Base-by-base conservation (phyloP, 2,797 vertebrate species). In the Karalla daura region DNA sequence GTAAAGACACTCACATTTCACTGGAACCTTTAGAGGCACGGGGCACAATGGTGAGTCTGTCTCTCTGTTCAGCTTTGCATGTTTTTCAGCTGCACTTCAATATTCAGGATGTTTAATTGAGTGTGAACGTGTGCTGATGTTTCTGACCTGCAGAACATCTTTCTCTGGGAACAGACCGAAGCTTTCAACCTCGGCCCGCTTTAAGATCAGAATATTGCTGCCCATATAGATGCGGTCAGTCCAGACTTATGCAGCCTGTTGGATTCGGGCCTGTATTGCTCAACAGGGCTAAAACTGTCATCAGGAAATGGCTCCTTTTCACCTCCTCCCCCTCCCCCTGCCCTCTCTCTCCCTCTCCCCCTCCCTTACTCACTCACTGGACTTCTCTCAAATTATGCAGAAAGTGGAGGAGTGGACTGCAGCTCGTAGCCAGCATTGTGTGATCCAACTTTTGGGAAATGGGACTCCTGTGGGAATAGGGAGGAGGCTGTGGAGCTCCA, bases 401-500 rank as follows among this genome's bases (percentile, higher is more conserved):
- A 76, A 76, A 67, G 23, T 8, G 27, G 58, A 47, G 25, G 51
- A 55, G 63, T 43, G 50, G 49, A 51, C 27, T 43, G 3, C 37
- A 67, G 53, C 43, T 40, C 25, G 33, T 47, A 36, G 45, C 39
- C 46, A 50, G 21, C n/a, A 28, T 18, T 27, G 7, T 5, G 27
- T 53, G 24, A 64, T 45, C 74, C 32, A 59, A 54, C 72, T 76
- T 83, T 81, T 65, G 76, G 76, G 68, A 83, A 84, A 59, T 68
- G 20, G 5, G 58, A n/a, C 28, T 49, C 53, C 35, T 27, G 52
- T 4, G 74, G 77, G 60, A 81, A 58, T 23, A 67, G 84, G 89
- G 84, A 83, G 87, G 89, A 77, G 87, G 79, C 84, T 81, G 78
- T 52, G 46, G 17, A 73, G 69, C 28, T 73, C 81, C 83, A 78